phyloP scores from a whole-genome alignment of 2,797 vertebrate species.

The Microchirus variegatus region DNA sequence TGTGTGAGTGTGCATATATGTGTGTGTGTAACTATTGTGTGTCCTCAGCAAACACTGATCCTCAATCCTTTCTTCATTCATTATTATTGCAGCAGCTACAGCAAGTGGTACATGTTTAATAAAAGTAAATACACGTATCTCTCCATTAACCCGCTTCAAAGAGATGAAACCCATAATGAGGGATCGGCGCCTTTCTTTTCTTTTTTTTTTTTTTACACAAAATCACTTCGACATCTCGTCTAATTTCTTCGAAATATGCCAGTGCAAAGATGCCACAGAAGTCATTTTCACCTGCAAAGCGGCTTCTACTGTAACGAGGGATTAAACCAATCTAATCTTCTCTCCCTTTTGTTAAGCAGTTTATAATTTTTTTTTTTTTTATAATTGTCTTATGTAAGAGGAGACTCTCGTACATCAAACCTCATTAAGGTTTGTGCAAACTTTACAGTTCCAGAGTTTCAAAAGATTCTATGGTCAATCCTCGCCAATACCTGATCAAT shows the following conservation, averaged over 20 bases:
- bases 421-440: background rate
- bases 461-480: conserved; percentile 6
- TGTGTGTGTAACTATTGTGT: conserved; percentile 44
- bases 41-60: conserved; percentile 50
- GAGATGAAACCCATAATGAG: conserved; percentile 30
- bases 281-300: background rate
- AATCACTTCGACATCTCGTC: conserved; percentile 8
- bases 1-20: conserved; percentile 40
- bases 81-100: conserved; percentile 44
- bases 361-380: no score
- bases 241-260: conserved; percentile 3
- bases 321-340: no score
- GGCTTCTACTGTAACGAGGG: no score
- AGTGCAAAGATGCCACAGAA: background rate
- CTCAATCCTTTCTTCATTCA: conserved; percentile 38
- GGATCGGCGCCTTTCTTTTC: conserved; percentile 6
- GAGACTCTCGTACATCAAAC: background rate
- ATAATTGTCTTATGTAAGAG: no score
- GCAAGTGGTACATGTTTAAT: conserved; percentile 28
- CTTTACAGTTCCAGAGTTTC: background rate
- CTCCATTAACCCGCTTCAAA: conserved; percentile 32
- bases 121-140: conserved; percentile 55
- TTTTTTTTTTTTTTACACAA: background rate
- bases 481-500: conserved; percentile 25
- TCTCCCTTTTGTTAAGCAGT: no score